These are phyloP conservation scores for Aphelocoma coerulescens DNA, from an alignment of 2,113 vertebrate genomes.

Conservation along the genomic window DNA sequence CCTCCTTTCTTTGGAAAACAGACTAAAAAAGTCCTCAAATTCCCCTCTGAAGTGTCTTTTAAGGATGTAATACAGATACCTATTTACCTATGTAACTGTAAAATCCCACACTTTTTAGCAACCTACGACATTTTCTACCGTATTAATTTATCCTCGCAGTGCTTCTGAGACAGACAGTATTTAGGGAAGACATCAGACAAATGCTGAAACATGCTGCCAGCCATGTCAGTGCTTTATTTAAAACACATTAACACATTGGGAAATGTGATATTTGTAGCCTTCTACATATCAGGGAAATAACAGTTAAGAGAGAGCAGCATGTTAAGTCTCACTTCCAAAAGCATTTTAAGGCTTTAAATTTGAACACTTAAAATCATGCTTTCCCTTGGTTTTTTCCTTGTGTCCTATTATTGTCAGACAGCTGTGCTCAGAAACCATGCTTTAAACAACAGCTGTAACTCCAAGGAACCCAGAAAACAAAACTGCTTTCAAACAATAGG, in stretches of 20 bases:
- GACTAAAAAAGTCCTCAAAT: background rate
- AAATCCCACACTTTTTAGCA: background rate
- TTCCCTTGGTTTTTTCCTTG: background rate
- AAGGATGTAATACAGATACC: background rate
- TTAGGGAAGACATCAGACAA: constrained; percentile 14
- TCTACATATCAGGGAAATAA: background rate
- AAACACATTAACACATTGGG: constrained; percentile 12
- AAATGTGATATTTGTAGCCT: background rate
- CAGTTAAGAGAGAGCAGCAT: background rate
- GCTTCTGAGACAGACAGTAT: constrained; percentile 2
- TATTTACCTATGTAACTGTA: background rate
- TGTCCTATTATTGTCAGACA: background rate
- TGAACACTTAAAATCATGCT: background rate
- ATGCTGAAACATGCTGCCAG: constrained; percentile 40
- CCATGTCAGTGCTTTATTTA: constrained; percentile 20
- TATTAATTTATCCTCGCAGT: constrained; percentile 24
- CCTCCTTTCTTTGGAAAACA: background rate
- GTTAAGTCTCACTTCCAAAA: constrained; percentile 2
- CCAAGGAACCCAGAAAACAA: background rate
- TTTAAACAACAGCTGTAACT: background rate
- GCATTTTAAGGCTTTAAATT: background rate
- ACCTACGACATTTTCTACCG: background rate
- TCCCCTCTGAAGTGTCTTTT: background rate
- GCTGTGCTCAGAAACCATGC: background rate
- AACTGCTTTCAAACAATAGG: background rate